These are phyloP conservation scores for Meganola albula DNA, from an alignment of 2,888 invertebrate species.

Conservation along the genomic window DNA sequence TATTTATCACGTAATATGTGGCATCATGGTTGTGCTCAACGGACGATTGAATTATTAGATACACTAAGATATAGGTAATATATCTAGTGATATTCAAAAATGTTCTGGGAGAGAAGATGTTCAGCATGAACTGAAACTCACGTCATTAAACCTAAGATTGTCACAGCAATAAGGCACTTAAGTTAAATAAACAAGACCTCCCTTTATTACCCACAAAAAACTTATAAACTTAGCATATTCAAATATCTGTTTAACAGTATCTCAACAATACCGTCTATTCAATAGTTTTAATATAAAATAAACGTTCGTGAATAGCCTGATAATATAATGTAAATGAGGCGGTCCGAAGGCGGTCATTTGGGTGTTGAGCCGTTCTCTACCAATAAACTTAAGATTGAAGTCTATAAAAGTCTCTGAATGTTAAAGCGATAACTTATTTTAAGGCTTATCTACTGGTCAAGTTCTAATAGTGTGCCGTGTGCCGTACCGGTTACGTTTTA, in stretches of 20 bases:
- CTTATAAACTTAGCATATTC: no score
- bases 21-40: conserved; percentile 1
- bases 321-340: conserved; percentile 48
- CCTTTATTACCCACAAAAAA: no score
- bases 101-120: no score
- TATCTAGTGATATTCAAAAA: no score
- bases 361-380: conserved; percentile 46
- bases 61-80: no score
- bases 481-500: conserved; percentile 27
- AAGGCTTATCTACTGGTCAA: conserved; percentile 16
- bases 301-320: conserved; percentile 31
- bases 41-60: conserved; percentile 1
- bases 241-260: no score
- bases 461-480: conserved; percentile 14
- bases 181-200: no score
- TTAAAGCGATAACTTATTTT: conserved; percentile 23
- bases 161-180: no score
- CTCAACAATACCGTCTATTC: no score
- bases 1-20: conserved; percentile 13
- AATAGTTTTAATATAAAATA: conserved; percentile 34
- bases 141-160: no score
- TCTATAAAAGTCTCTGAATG: conserved; percentile 36
- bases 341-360: conserved; percentile 36
- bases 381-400: conserved; percentile 28
- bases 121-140: no score